phyloP scores from a whole-genome alignment of 2,797 vertebrate species.

The Manis javanica region DNA sequence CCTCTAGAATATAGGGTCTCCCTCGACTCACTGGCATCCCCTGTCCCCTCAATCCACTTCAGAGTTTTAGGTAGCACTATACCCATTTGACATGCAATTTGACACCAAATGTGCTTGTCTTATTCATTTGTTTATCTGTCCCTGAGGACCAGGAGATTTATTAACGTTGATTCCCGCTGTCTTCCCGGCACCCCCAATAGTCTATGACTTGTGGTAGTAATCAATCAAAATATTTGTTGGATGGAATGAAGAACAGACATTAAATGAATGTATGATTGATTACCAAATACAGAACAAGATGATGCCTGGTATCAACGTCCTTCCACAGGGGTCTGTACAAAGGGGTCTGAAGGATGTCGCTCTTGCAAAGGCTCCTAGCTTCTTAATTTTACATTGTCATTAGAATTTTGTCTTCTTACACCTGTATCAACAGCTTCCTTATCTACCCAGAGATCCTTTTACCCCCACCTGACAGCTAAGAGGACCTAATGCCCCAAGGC shows the following conservation, averaged over 20 bases:
- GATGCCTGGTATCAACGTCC: neutral
- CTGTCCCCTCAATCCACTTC: neutral
- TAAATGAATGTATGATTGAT: neutral
- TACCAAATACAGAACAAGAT: neutral
- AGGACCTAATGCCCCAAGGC: neutral
- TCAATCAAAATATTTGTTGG: neutral
- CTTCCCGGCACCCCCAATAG: neutral
- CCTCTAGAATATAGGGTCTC: neutral
- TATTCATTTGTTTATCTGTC: neutral
- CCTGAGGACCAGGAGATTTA: neutral
- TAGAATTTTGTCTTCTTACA: neutral
- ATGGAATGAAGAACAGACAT: neutral
- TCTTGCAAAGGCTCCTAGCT: too few species aligned
- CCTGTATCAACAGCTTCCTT: neutral
- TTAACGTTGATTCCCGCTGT: neutral
- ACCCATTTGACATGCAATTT: neutral
- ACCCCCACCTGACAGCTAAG: too few species aligned
- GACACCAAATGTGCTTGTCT: neutral
- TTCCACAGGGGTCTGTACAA: neutral
- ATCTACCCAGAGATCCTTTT: neutral
- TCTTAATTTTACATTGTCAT: neutral
- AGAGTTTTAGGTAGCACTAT: accelerated
- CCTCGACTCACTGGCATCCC: accelerated
- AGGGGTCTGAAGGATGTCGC: neutral
- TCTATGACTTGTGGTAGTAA: neutral